Base-by-base conservation (phyloP, 1,140 invertebrate genomes). In the Brachionus manjavacas region DNA sequence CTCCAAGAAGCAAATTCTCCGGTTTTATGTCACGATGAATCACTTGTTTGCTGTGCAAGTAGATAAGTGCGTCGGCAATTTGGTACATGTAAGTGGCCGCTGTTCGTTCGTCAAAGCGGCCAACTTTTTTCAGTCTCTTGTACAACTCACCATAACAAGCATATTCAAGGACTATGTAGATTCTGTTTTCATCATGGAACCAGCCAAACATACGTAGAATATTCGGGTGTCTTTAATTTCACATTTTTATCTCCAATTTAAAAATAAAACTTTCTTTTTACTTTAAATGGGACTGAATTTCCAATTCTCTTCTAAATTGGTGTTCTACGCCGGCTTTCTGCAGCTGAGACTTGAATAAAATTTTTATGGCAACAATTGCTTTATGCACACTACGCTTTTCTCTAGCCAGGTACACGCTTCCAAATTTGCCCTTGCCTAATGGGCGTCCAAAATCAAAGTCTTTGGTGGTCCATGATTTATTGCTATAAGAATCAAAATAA, bases 351-450 rank as follows among this genome's bases (percentile, higher is more conserved):
- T 98, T 99, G 88, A 96, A 97, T 20, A 83, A 70, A 52, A 83
- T 83, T 60, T 81, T 81, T 16, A 81, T 81, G 8, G 79, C 79
- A 12, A 81, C 79, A 25, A 64, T 68, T 25, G 79, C 79, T 68
- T 81, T 60, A 16, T 81, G 79, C 0, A 81, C 28, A 35, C 79
- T 81, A 85, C 93, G 92, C 87, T 96, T 98, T 88, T 98, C 96
- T 86, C 96, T 92, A 0, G 96, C 97, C 85, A 99, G 89, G 89
- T 98, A 99, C 0, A 99, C 97, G 91, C 95, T 96, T 11, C 97
- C 97, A 91, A 99, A 99, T 91, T 98, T 99, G 78, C 97, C 97
- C 91, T 96, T 96, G 0, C 97, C 97, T 4, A 99, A 90, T 0
- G 95, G 93, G 84, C 93, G 92, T 0, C 97, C 97, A 88, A 99